Evolutionary conservation across 2,113 vertebrate species (phyloP).

Genomic region (Tympanuchus pallidicinctus): DNA sequence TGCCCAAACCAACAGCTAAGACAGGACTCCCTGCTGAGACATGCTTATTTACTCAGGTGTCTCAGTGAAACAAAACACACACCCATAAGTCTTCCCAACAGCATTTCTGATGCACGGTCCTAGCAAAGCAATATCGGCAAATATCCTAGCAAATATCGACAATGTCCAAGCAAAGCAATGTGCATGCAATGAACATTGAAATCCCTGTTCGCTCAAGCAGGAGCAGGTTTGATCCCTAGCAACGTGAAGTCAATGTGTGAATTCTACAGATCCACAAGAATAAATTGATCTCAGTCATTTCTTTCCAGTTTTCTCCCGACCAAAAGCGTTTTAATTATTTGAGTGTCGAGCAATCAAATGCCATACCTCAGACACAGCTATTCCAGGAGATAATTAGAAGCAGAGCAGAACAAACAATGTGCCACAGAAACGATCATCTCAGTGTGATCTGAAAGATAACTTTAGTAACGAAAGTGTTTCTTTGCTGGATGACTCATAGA

Average conservation of each 20-base stretch:
- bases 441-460: conserved; percentile 19
- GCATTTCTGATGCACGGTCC: fast-evolving
- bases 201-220: neutral
- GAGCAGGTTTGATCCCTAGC: neutral
- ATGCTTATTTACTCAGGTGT: neutral
- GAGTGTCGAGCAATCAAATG: conserved; percentile 9
- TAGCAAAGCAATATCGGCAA: neutral
- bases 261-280: neutral
- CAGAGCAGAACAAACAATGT: conserved; percentile 36
- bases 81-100: neutral
- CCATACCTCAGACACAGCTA: conserved; percentile 2
- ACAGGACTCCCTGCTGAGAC: neutral
- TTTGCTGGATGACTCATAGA: conserved; percentile 64
- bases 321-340: conserved; percentile 11
- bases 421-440: neutral
- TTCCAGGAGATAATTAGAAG: conserved; percentile 56
- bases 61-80: neutral
- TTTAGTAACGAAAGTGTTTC: conserved; percentile 51
- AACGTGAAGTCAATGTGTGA: neutral
- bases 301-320: neutral
- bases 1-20: neutral
- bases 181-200: neutral
- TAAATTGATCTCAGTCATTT: neutral
- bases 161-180: too few relatives aligned
- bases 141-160: too few relatives aligned